phyloP scores from a whole-genome alignment of 2,888 invertebrate species.

The Hirtodrosophila histrioides region DNA sequence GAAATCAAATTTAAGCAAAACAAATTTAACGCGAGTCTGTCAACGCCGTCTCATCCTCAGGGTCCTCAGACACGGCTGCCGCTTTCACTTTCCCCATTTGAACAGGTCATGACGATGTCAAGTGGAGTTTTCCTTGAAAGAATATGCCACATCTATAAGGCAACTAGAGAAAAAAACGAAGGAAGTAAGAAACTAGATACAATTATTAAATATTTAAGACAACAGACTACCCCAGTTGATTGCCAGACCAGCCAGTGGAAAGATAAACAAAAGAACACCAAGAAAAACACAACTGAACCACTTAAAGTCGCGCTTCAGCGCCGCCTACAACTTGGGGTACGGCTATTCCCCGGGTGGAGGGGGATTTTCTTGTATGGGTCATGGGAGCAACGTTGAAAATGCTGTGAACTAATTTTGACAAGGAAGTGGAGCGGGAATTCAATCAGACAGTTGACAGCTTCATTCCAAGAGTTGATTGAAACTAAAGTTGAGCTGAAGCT shows the following conservation, averaged over 20 bases:
- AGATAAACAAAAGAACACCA: constrained; percentile 34
- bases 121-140: constrained; percentile 73
- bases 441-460: constrained; percentile 3
- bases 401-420: constrained; percentile 53
- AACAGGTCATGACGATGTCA: constrained; percentile 63
- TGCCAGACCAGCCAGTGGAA: constrained; percentile 21
- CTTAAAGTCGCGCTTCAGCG: constrained; percentile 72
- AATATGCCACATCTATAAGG: constrained; percentile 27
- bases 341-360: background rate
- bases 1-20: too few species aligned
- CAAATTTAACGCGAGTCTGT: constrained; percentile 45
- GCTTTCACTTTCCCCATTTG: constrained; percentile 68
- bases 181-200: constrained; percentile 74
- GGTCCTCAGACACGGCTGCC: constrained; percentile 29
- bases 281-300: constrained; percentile 28
- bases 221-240: constrained; percentile 47
- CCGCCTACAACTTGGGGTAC: constrained; percentile 24
- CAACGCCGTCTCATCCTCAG: constrained; percentile 46
- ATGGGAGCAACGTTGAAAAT: constrained; percentile 42
- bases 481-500: background rate
- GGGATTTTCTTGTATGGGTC: constrained; percentile 33
- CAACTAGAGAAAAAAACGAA: constrained; percentile 1
- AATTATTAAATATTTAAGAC: constrained; percentile 79
- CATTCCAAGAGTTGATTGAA: constrained; percentile 4
- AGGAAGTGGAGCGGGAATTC: constrained; percentile 19